A percentile compares a stretch with the other conserved stretches of the same genome.
phyloP scores from a whole-genome alignment of 1,140 invertebrate genomes.

The Drosophila navojoa region DNA sequence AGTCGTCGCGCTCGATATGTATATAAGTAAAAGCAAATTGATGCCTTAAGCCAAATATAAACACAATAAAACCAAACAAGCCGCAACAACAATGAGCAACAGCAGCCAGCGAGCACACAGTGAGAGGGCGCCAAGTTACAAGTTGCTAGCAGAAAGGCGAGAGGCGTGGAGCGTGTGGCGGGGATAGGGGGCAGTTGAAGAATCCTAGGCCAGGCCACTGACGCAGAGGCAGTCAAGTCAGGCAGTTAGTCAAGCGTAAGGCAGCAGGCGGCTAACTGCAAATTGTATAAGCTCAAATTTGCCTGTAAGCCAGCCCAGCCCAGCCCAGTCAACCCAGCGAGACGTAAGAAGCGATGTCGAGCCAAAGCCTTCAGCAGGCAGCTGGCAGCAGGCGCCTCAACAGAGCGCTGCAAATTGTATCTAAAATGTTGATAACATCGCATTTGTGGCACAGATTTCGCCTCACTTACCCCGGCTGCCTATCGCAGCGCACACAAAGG shows the following conservation, averaged over 20 bases:
- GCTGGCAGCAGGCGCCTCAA: constrained; percentile 14
- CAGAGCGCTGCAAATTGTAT: constrained; percentile 49
- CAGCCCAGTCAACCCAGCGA: constrained; percentile 3
- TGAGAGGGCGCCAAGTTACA: constrained; percentile 32
- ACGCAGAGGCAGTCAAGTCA: constrained; percentile 40
- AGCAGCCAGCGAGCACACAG: too few species aligned
- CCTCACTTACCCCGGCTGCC: constrained; percentile 24
- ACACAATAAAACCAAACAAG: constrained; percentile 82
- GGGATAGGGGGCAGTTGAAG: too few species aligned
- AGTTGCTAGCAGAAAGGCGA: constrained; percentile 34
- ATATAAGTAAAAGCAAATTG: constrained; percentile 73
- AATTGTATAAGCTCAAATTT: constrained; percentile 76
- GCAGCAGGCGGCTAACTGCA: constrained; percentile 64
- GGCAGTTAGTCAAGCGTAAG: constrained; percentile 73
- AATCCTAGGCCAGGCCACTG: background rate
- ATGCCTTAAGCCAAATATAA: constrained; percentile 81
- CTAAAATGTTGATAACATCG: constrained; percentile 66
- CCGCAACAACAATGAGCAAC: constrained; percentile 68
- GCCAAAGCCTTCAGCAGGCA: constrained; percentile 15
- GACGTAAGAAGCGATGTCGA: constrained; percentile 6
- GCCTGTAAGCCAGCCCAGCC: constrained; percentile 48
- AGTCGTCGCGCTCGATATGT: constrained; percentile 52
- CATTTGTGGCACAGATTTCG: constrained; percentile 50
- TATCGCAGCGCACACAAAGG: constrained; percentile 17
- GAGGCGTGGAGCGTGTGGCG: background rate